Percentiles rank a stretch among this genome's conserved stretches.
phyloP scores from a whole-genome alignment of 2,113 vertebrate genomes.

The Morone saxatilis region DNA sequence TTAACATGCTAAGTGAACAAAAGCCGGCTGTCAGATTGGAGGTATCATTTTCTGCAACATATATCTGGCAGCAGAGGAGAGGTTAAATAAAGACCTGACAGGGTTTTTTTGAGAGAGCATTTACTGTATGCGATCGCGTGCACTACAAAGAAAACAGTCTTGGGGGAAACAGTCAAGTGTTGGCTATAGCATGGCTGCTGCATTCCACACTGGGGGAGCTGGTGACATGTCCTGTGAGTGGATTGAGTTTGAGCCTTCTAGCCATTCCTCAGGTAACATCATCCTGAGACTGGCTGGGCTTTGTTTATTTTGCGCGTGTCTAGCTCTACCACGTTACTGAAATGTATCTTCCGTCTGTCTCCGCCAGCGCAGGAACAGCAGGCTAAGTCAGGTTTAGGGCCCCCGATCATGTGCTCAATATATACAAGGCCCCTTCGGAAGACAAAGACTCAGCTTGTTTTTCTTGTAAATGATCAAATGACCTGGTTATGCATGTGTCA shows the following conservation, averaged over 20 bases:
- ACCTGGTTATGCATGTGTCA: slow-evolving; percentile 42
- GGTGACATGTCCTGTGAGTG: slow-evolving; percentile 64
- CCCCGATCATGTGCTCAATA: slow-evolving; percentile 21
- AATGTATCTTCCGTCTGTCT: slow-evolving; percentile 64
- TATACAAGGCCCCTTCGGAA: slow-evolving; percentile 14
- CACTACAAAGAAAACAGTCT: slow-evolving; percentile 49
- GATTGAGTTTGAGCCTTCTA: slow-evolving; percentile 58
- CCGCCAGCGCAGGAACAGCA: slow-evolving; percentile 34
- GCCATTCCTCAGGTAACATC: slow-evolving; percentile 76
- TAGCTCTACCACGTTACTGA: slow-evolving; percentile 54
- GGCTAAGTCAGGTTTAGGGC: slow-evolving; percentile 52
- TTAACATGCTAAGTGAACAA: slow-evolving; percentile 61
- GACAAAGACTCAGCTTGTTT: slow-evolving; percentile 53
- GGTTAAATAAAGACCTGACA: slow-evolving; percentile 46
- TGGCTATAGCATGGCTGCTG: slow-evolving; percentile 36
- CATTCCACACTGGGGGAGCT: slow-evolving; percentile 54
- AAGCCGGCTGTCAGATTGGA: slow-evolving; percentile 43
- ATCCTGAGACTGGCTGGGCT: slow-evolving; percentile 54
- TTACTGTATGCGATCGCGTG: slow-evolving; percentile 15
- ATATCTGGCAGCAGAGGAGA: slow-evolving; percentile 27
- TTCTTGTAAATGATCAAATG: slow-evolving; percentile 43
- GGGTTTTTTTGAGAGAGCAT: slow-evolving; percentile 38
- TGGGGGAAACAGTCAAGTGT: slow-evolving; percentile 39
- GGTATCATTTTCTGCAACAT: slow-evolving; percentile 45
- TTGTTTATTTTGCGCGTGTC: slow-evolving; percentile 66